Conservation (phyloP, 1,140 invertebrate genomes). For the Magallana gigas region DNA sequence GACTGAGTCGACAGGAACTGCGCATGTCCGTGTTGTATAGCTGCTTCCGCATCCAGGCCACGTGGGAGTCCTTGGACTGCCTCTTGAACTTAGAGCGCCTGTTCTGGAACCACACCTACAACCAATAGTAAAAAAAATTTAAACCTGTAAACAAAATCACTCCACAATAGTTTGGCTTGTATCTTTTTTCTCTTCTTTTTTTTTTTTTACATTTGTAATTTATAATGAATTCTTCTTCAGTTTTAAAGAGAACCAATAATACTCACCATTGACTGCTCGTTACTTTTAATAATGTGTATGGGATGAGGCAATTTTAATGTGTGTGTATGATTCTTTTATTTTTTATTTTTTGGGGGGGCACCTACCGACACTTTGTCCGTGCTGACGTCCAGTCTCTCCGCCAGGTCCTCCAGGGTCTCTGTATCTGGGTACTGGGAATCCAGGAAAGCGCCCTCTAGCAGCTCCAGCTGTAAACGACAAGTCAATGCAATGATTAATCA, state of each 20-base stretch:
- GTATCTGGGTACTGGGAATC: constrained; percentile 56
- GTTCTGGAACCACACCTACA: constrained; percentile 71
- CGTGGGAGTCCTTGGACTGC: constrained; percentile 63
- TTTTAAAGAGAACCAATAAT: no score
- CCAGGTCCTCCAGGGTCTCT: constrained; percentile 46
- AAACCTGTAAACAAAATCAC: no score
- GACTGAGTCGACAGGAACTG: neutral
- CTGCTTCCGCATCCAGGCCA: constrained; percentile 68
- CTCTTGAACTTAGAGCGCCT: constrained; percentile 68
- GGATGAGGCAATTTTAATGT: no score
- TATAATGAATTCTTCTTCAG: no score
- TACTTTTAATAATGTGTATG: no score
- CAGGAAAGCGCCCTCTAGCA: constrained; percentile 52
- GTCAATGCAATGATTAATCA: no score
- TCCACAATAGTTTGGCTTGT: no score
- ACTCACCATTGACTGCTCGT: no score
- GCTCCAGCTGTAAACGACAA: constrained; percentile 46
- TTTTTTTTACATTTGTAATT: no score
- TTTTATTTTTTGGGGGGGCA: neutral
- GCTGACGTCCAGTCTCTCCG: constrained; percentile 47
- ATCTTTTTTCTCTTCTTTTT: no score
- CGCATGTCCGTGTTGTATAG: constrained; percentile 54
- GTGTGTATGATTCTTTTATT: no score
- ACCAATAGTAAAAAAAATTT: neutral
- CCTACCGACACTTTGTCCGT: constrained; percentile 58